phyloP scores from a whole-genome alignment of 2,113 vertebrate species.

The Eudyptes chrysolophus region DNA sequence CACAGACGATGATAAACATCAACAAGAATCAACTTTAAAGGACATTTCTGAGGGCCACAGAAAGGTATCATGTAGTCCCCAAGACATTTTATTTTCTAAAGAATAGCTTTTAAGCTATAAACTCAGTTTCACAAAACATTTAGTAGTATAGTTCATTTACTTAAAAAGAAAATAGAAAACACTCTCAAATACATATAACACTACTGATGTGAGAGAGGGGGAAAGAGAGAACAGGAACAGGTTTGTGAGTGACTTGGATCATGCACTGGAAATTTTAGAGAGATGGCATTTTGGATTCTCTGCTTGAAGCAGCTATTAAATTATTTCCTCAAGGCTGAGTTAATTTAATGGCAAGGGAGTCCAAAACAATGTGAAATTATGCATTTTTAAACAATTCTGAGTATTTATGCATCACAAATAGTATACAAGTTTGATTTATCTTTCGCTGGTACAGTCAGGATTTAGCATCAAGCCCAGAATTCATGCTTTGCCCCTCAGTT shows the following conservation, averaged over 20 bases:
- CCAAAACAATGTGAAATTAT: slow-evolving; percentile 15
- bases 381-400: slow-evolving; percentile 35
- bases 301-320: background rate
- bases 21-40: background rate
- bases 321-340: background rate
- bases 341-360: slow-evolving; percentile 3
- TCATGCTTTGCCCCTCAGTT: background rate
- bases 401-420: slow-evolving; percentile 33
- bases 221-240: background rate
- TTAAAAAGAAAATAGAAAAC: background rate
- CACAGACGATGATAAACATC: background rate
- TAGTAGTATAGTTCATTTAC: background rate
- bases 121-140: background rate
- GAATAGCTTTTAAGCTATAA: background rate
- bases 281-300: background rate
- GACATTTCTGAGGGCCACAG: background rate
- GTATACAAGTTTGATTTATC: background rate
- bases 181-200: background rate
- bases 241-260: background rate
- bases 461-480: background rate
- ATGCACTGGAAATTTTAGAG: background rate
- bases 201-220: background rate
- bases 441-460: background rate
- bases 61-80: background rate
- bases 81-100: background rate